Conservation (phyloP, 2,113 vertebrate species). For the Tyrannus savana region DNA sequence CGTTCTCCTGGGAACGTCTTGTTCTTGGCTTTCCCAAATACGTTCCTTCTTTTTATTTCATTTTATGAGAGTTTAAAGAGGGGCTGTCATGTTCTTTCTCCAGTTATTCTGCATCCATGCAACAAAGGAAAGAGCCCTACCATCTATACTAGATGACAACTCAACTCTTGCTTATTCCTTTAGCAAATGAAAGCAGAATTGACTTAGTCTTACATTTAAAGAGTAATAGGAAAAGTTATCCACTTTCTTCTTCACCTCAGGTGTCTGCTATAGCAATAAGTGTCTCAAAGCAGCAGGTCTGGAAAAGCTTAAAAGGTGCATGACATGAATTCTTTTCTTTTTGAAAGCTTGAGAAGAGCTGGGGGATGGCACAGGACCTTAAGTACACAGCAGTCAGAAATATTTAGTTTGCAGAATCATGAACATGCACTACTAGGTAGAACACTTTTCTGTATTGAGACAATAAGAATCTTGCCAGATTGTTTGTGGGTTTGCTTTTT, state of each 20-base stretch:
- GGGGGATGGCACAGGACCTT: accelerated
- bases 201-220: not conserved
- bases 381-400: not conserved
- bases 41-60: not conserved
- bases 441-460: not conserved
- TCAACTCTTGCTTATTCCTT: not conserved
- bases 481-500: not conserved
- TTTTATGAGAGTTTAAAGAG: not conserved
- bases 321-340: not conserved
- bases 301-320: not conserved
- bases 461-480: not conserved
- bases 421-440: not conserved
- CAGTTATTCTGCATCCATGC: not conserved
- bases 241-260: not conserved
- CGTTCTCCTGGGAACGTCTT: not conserved
- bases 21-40: not conserved
- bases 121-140: not conserved
- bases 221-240: not conserved
- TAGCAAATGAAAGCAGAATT: not conserved
- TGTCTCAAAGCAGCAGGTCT: not conserved
- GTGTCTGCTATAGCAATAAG: not conserved
- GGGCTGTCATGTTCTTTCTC: not conserved
- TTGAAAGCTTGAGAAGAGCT: not conserved
- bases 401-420: not conserved
- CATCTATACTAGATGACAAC: not conserved